phyloP scores from a whole-genome alignment of 2,888 invertebrate genomes.

The Plagodis pulveraria region DNA sequence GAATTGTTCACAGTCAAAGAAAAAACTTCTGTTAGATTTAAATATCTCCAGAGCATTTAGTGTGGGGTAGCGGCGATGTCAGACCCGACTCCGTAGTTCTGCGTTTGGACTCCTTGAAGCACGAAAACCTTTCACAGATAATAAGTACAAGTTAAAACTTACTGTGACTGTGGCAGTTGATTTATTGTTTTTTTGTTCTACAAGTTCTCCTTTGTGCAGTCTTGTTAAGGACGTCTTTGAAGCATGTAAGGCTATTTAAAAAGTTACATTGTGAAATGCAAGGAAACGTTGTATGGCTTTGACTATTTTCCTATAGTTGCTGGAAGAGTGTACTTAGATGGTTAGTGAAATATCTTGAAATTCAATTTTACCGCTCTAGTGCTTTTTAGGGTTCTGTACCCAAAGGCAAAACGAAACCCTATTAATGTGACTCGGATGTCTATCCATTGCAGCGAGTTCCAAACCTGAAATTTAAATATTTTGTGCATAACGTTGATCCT shows the following conservation, averaged over 20 bases:
- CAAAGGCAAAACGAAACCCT: no score
- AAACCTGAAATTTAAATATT: no score
- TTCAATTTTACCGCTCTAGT: no score
- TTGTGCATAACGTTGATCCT: no score
- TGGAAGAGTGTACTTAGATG: no score
- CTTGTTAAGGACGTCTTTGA: slow-evolving; percentile 22
- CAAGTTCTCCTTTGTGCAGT: slow-evolving; percentile 30
- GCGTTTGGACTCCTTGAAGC: slow-evolving; percentile 34
- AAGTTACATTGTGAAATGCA: slow-evolving; percentile 15
- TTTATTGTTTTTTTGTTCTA: slow-evolving; percentile 39
- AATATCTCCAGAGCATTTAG: slow-evolving; percentile 71
- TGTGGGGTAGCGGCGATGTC: slow-evolving; percentile 48
- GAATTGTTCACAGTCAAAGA: slow-evolving; percentile 58
- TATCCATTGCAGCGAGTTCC: no score
- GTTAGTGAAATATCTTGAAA: no score
- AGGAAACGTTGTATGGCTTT: background rate
- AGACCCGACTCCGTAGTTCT: slow-evolving; percentile 44
- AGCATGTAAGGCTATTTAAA: slow-evolving; percentile 26
- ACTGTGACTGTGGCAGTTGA: slow-evolving; percentile 31
- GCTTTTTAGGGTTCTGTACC: no score
- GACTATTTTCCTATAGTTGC: no score
- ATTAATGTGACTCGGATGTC: no score
- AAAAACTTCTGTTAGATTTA: slow-evolving; percentile 66
- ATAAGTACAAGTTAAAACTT: slow-evolving; percentile 37
- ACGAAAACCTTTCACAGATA: slow-evolving; percentile 44